These are phyloP conservation scores for Catharus minimus DNA, from an alignment of 2,113 vertebrate species.

Conservation along the genomic window DNA sequence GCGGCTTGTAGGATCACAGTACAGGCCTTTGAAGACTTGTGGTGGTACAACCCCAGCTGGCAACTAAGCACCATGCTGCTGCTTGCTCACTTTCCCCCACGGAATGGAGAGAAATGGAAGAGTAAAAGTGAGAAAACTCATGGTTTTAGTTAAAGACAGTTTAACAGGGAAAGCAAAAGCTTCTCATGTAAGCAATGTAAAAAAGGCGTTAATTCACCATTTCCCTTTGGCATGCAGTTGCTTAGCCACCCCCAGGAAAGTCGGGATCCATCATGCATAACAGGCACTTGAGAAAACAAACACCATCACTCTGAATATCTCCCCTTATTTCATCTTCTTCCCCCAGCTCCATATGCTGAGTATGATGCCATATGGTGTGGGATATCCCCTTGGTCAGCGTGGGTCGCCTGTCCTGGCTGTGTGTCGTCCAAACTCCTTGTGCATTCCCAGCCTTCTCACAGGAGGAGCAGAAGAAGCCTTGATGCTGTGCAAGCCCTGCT, in stretches of 20 bases:
- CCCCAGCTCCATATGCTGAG: background rate
- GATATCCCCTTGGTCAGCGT: background rate
- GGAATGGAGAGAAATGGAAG: background rate
- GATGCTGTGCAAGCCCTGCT: background rate
- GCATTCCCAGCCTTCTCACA: background rate
- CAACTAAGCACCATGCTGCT: background rate
- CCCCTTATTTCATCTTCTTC: background rate
- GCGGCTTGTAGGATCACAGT: background rate
- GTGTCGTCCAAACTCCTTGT: background rate
- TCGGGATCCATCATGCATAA: rapidly evolving
- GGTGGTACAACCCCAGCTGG: background rate
- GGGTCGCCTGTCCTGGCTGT: background rate
- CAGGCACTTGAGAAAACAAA: background rate
- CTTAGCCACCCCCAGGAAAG: background rate
- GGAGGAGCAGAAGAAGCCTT: background rate
- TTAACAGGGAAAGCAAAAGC: background rate
- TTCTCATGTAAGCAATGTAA: background rate
- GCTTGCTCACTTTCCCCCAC: rapidly evolving
- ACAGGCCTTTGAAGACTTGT: background rate
- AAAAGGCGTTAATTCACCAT: background rate
- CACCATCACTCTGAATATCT: rapidly evolving
- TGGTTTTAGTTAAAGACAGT: background rate
- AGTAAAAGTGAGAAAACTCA: background rate
- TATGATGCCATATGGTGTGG: background rate
- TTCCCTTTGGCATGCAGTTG: background rate